Conservation (phyloP, 2,888 invertebrate species). For the Helleia helle region DNA sequence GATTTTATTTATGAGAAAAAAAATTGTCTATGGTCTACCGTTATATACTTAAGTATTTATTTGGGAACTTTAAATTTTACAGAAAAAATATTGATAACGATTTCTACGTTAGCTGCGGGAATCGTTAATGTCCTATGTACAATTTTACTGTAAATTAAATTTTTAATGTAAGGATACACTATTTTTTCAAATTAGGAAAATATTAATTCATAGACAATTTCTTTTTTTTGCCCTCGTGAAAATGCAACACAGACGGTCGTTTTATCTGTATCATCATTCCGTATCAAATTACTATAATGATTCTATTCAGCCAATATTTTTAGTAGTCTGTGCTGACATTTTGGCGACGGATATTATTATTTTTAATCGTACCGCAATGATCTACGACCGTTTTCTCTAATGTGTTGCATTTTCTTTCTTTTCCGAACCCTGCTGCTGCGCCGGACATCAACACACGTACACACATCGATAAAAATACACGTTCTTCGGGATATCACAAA, state of each 20-base stretch:
- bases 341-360: slow-evolving; percentile 45
- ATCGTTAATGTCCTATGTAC: too few relatives aligned
- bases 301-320: slow-evolving; percentile 13
- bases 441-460: slow-evolving; percentile 18
- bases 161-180: too few relatives aligned
- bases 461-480: too few relatives aligned
- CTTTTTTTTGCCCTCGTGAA: slow-evolving; percentile 48
- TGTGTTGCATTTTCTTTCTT: slow-evolving; percentile 73
- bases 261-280: slow-evolving; percentile 18
- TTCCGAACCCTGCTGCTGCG: slow-evolving; percentile 51
- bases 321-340: slow-evolving; percentile 69
- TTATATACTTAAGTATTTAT: too few relatives aligned
- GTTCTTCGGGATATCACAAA: too few relatives aligned
- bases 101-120: too few relatives aligned
- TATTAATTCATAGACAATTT: slow-evolving; percentile 29
- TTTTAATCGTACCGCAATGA: slow-evolving; percentile 22
- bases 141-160: too few relatives aligned
- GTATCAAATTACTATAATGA: neutral
- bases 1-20: slow-evolving; percentile 25
- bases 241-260: slow-evolving; percentile 73
- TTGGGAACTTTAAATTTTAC: neutral
- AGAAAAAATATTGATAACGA: too few relatives aligned
- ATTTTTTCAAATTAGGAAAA: too few relatives aligned
- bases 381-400: slow-evolving; percentile 54
- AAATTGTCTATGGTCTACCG: slow-evolving; percentile 28